Evolutionary conservation across 1,140 invertebrate species (phyloP), one percentile per base, ranked within the genome.

Genomic region (Micrasema minimum): DNA sequence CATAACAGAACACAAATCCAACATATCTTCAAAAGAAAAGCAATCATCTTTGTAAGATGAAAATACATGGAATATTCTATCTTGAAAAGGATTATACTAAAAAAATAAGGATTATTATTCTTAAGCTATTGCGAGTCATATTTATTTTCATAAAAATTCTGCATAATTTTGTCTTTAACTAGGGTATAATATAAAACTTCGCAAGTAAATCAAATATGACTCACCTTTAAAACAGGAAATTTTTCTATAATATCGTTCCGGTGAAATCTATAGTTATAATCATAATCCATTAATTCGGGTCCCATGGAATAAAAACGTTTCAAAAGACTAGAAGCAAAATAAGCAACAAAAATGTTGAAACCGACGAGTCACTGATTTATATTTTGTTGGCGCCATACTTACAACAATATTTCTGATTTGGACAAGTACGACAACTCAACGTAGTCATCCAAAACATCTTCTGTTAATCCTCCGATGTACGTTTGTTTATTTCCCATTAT

Each of bases 1-100:
- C 83, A 93, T 90, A 2, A 89, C 90, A 1, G 91, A 92, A 72
- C 87, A 91, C 74, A 93, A 82, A 80, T 93, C 90, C n/a, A 93
- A 77, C 46, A 92, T 84, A 75, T 93, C 90, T 76, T 93, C 90
- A 76, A 93, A 93, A 0, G 89, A 88, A 76, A 93, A 87, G 75
- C 85, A 84, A 16, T 85, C 85, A 73, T 88, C 87, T 0, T 85
- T 82, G 72, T 87, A 77, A 14, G 91, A 91, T 1, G 91, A 92
- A 79, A 94, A 94, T 14, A 93, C 88, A 26, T 86, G 79, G 76
- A 90, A 89, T 37, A 94, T 87, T 4, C 90, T 83, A 67, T 90
- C 86, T 72, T 82, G 78, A 77, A 93, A 93, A 26, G 91, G 91
- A 80, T 92, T 93, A 72, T 86, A 87, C 90, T 93, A 77, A 57